These are phyloP conservation scores for Mastomys coucha DNA, from an alignment of 2,113 vertebrate species.

Conservation along the genomic window DNA sequence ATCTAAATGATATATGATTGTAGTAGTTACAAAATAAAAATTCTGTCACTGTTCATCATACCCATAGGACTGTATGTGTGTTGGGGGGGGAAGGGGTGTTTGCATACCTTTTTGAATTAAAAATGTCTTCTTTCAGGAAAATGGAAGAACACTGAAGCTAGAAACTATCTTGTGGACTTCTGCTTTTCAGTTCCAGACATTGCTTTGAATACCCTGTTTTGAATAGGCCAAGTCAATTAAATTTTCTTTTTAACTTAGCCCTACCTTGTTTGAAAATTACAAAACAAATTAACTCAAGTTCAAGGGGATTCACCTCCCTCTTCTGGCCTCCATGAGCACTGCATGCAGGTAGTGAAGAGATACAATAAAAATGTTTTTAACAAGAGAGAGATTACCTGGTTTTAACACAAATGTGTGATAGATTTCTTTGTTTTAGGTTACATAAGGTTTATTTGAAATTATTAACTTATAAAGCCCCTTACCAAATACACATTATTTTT, in stretches of 20 bases:
- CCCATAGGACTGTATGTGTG: not conserved
- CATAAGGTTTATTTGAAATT: slow-evolving; percentile 19
- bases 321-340: not conserved
- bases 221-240: not conserved
- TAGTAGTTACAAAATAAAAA: not conserved
- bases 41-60: not conserved
- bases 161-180: not conserved
- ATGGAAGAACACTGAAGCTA: not conserved
- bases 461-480: not conserved
- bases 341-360: not conserved
- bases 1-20: not conserved
- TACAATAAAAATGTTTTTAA: not conserved
- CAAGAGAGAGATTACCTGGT: not conserved
- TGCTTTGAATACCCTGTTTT: not conserved
- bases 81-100: not conserved
- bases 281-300: not conserved
- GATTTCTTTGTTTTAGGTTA: not conserved
- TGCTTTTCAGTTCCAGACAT: not conserved
- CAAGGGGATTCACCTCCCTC: not conserved
- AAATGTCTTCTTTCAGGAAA: not conserved
- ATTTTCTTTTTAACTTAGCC: not conserved
- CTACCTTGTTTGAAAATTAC: not conserved
- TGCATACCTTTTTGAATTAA: not conserved
- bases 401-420: not conserved
- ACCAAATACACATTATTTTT: not conserved